These are phyloP conservation scores for Falcunculus frontatus DNA, from an alignment of 2,113 vertebrate genomes.

Conservation along the genomic window DNA sequence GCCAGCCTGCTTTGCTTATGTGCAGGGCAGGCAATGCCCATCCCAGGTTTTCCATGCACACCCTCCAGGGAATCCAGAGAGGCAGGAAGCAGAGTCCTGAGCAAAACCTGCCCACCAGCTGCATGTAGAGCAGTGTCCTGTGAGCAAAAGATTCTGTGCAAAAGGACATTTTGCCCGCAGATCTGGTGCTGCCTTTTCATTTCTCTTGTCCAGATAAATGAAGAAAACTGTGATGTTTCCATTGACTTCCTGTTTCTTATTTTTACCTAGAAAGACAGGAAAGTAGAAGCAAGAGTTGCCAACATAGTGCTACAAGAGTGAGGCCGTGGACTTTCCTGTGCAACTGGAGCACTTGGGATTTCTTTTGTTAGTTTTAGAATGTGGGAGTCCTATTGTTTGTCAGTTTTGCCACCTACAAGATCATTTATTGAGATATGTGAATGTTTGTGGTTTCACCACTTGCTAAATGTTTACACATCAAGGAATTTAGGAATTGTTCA, in stretches of 20 bases:
- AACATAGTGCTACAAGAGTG: background rate
- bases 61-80: background rate
- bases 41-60: background rate
- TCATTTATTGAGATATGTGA: background rate
- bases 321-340: background rate
- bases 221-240: background rate
- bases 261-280: background rate
- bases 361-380: background rate
- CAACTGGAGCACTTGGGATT: background rate
- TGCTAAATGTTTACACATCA: background rate
- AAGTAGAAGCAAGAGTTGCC: background rate
- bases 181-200: background rate
- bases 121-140: background rate
- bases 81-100: background rate
- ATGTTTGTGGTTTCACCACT: background rate
- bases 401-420: constrained; percentile 1
- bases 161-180: background rate
- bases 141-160: background rate
- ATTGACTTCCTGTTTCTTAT: background rate
- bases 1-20: background rate
- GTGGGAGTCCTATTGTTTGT: background rate
- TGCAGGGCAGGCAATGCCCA: background rate
- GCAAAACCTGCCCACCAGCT: background rate
- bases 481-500: background rate
- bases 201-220: background rate